phyloP scores from a whole-genome alignment of 2,888 invertebrate species.

The Acrobasis suavella region DNA sequence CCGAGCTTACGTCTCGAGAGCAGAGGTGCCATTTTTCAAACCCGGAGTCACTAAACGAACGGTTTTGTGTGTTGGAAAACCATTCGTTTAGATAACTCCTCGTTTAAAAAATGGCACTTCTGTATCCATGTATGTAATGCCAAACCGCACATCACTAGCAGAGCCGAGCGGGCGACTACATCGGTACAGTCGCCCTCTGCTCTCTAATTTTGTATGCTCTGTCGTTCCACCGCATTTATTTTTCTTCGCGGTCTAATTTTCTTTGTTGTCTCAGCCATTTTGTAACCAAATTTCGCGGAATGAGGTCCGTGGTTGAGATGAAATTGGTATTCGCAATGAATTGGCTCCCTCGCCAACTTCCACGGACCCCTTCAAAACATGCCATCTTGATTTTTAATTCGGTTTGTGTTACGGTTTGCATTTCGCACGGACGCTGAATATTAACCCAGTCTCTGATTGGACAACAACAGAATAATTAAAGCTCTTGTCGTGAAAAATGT shows the following conservation, averaged over 20 bases:
- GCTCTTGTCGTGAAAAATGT: constrained; percentile 27
- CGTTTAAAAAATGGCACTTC: no score
- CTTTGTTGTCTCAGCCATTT: constrained; percentile 78
- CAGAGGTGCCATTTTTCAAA: no score
- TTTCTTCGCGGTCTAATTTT: constrained; percentile 80
- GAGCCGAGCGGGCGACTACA: constrained; percentile 6
- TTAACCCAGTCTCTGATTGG: constrained; percentile 42
- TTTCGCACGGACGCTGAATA: constrained; percentile 53
- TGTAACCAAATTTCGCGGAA: constrained; percentile 78
- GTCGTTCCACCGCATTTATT: constrained; percentile 77
- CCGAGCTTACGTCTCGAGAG: no score
- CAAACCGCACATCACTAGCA: no score
- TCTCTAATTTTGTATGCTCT: constrained; percentile 77
- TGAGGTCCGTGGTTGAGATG: constrained; percentile 74
- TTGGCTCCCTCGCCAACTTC: constrained; percentile 61
- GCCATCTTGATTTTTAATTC: constrained; percentile 69
- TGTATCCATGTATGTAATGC: no score
- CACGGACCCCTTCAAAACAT: constrained; percentile 50
- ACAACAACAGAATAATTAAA: constrained; percentile 45
- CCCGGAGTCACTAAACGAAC: no score
- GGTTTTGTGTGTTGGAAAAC: no score
- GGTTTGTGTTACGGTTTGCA: constrained; percentile 50
- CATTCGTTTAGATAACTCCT: no score
- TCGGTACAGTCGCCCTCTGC: constrained; percentile 43
- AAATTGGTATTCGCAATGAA: constrained; percentile 79